These are phyloP conservation scores for Propithecus coquereli DNA, from an alignment of 2,113 vertebrate genomes.

Conservation along the genomic window DNA sequence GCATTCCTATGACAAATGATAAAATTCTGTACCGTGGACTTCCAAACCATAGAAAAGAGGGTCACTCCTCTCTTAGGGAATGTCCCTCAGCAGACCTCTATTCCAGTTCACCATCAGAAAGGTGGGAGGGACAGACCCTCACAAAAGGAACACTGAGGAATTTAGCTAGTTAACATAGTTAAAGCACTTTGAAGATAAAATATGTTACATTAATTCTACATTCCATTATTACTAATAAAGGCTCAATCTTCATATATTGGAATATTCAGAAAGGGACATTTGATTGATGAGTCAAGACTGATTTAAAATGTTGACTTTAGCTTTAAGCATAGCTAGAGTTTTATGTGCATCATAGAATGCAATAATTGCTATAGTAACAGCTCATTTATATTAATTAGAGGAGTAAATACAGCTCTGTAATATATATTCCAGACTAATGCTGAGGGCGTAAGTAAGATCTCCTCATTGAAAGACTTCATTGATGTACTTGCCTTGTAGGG, in stretches of 20 bases:
- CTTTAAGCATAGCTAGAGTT: constrained; percentile 71
- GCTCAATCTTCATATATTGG: constrained; percentile 64
- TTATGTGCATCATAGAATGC: constrained; percentile 77
- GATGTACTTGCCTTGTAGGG: constrained; percentile 59
- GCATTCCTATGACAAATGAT: not conserved
- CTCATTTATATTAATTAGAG: constrained; percentile 78
- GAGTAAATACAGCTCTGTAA: constrained; percentile 70
- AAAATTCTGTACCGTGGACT: not conserved
- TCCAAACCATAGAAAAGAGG: not conserved
- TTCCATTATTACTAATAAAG: constrained; percentile 66
- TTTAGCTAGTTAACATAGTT: constrained; percentile 1
- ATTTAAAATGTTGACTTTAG: constrained; percentile 76
- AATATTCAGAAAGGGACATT: constrained; percentile 74
- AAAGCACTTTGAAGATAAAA: constrained; percentile 37
- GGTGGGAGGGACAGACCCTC: not conserved
- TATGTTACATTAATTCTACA: constrained; percentile 43
- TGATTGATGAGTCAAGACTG: constrained; percentile 77
- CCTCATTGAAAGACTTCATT: constrained; percentile 72
- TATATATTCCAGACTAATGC: constrained; percentile 54
- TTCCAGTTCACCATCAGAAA: not conserved
- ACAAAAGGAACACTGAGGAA: not conserved
- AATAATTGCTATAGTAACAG: constrained; percentile 78
- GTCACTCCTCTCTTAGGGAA: not conserved
- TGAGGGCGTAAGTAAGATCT: constrained; percentile 63
- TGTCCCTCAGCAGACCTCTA: not conserved